These are phyloP conservation scores for Trichonephila clavata DNA, from an alignment of 1,140 invertebrate genomes.

Conservation along the genomic window DNA sequence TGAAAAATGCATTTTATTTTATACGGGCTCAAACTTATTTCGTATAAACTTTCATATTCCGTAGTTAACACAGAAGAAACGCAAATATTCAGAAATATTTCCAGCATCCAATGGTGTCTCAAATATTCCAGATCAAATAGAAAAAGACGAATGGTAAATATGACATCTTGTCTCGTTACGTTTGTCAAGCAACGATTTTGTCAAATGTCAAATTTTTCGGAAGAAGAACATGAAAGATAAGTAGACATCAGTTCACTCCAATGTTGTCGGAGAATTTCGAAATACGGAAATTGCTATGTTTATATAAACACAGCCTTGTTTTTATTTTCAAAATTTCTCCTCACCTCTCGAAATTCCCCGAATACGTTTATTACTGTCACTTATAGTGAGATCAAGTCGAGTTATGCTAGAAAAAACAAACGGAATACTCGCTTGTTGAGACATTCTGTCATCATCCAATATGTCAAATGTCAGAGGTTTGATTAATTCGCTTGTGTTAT, in stretches of 20 bases:
- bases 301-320: not conserved
- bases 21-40: too few species aligned
- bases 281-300: not conserved
- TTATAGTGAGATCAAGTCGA: not conserved
- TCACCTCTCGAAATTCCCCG: not conserved
- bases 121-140: not conserved
- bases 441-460: not conserved
- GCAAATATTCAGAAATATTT: too few species aligned
- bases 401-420: not conserved
- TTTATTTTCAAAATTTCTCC: not conserved
- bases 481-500: not conserved
- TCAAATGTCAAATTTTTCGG: conserved; percentile 31
- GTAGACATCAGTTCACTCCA: conserved; percentile 3
- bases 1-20: too few species aligned
- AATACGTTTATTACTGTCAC: not conserved
- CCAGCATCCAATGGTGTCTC: not conserved
- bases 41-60: too few species aligned
- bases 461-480: not conserved
- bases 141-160: conserved; percentile 11
- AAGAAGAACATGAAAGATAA: conserved; percentile 16
- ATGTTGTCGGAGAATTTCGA: not conserved
- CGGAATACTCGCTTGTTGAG: not conserved
- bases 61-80: too few species aligned
- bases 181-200: conserved; percentile 34
- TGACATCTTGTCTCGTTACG: conserved; percentile 30